Evolutionary conservation across 2,888 invertebrate species (phyloP).

Genomic region (Cremastinae sp.): DNA sequence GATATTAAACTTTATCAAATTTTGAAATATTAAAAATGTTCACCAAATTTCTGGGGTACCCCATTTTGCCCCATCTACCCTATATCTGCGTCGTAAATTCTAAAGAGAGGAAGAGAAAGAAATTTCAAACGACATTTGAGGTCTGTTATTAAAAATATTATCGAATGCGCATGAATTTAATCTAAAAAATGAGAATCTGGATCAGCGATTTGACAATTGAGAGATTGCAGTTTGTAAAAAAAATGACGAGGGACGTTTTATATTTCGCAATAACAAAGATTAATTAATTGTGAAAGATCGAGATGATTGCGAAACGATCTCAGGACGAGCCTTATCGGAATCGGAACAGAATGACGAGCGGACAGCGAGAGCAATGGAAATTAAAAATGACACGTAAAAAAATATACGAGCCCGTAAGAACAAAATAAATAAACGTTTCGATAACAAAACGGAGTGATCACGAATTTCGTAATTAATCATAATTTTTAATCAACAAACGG

Average conservation of each 20-base stretch:
- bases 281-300: constrained; percentile 48
- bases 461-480: constrained; percentile 15
- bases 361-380: neutral
- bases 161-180: constrained; percentile 53
- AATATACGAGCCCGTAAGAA: neutral
- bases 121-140: no score
- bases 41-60: no score
- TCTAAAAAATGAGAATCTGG: no score
- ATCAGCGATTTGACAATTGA: constrained; percentile 26
- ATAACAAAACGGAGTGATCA: neutral
- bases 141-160: no score
- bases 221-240: constrained; percentile 23
- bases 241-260: constrained; percentile 51
- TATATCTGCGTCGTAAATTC: no score
- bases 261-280: constrained; percentile 63
- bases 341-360: neutral
- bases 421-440: neutral
- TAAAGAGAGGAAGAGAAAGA: no score
- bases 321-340: constrained; percentile 28
- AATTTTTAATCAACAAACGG: constrained; percentile 9
- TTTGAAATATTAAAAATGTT: no score
- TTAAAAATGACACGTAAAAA: neutral
- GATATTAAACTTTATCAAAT: no score
- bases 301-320: constrained; percentile 53
- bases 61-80: no score